A percentile compares a stretch with the other conserved stretches of the same genome.
phyloP scores from a whole-genome alignment of 2,888 invertebrate genomes.

The Scaptomyza reducta region DNA sequence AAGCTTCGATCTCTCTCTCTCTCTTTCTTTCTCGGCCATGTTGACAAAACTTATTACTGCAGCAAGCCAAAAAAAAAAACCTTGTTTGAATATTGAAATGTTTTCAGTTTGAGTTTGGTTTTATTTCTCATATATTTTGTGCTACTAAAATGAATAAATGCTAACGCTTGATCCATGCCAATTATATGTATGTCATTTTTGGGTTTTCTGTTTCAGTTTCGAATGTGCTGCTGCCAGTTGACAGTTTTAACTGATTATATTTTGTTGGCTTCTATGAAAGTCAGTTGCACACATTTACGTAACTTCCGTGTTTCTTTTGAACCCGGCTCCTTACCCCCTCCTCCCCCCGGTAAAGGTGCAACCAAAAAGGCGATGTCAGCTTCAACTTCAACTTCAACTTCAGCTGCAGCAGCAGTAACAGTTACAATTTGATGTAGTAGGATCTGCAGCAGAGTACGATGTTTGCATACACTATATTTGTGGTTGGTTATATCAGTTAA shows the following conservation, averaged over 20 bases:
- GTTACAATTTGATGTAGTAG: constrained; percentile 6
- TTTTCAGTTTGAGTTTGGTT: too few species aligned
- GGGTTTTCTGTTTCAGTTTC: too few species aligned
- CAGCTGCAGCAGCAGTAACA: background rate
- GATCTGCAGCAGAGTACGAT: background rate
- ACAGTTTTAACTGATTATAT: background rate
- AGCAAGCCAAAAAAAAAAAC: too few species aligned
- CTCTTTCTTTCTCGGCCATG: too few species aligned
- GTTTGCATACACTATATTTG: background rate
- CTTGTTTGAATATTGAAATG: too few species aligned
- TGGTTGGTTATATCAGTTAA: background rate
- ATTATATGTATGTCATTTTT: too few species aligned
- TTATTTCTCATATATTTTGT: too few species aligned
- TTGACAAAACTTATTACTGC: too few species aligned
- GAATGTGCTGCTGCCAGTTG: background rate
- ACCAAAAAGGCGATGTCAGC: constrained; percentile 38
- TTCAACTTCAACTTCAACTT: background rate
- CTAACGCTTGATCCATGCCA: too few species aligned
- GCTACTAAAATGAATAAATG: too few species aligned
- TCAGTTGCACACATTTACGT: background rate
- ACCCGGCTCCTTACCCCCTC: background rate
- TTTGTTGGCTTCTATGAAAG: background rate
- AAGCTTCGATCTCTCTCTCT: too few species aligned
- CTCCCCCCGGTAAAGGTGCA: constrained; percentile 17
- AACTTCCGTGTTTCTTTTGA: background rate